Percentiles rank a stretch among this genome's conserved stretches.
Evolutionary conservation across 1,140 invertebrate species (phyloP).

Genomic region (Proctacanthus coquilletti): DNA sequence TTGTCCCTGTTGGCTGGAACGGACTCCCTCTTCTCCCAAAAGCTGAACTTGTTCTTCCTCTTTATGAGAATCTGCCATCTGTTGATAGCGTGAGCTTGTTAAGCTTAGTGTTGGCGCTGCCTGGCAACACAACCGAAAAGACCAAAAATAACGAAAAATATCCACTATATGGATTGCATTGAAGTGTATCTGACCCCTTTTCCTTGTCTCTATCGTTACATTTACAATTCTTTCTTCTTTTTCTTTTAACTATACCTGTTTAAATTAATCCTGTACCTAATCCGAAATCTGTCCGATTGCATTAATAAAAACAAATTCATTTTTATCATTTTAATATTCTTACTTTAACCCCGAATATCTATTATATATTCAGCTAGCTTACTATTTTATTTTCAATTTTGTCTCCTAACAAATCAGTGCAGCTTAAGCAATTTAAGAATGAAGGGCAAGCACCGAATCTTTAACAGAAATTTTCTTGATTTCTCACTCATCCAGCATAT

Average conservation of each 20-base stretch:
- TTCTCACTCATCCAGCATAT: no score
- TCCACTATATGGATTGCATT: no score
- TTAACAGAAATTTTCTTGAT: no score
- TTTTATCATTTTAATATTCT: no score
- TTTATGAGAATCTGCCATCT: constrained; percentile 82
- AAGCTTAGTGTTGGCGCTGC: constrained; percentile 24
- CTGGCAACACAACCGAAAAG: constrained; percentile 24
- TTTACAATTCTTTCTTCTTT: no score
- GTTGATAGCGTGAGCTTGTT: constrained; percentile 26
- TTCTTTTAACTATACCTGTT: no score
- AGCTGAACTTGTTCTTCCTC: constrained; percentile 89
- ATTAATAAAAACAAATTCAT: no score
- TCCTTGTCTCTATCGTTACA: no score
- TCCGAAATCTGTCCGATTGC: no score
- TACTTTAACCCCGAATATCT: no score
- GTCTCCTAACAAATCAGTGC: not conserved
- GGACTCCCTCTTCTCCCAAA: constrained; percentile 83
- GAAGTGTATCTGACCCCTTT: no score
- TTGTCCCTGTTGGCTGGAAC: constrained; percentile 82
- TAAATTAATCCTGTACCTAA: no score
- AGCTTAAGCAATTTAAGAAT: not conserved
- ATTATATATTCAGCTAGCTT: not conserved
- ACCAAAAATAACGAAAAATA: not conserved
- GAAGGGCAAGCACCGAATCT: not conserved
- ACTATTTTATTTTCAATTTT: not conserved